phyloP scores from a whole-genome alignment of 2,797 vertebrate genomes.

The Lutjanus argentimaculatus region DNA sequence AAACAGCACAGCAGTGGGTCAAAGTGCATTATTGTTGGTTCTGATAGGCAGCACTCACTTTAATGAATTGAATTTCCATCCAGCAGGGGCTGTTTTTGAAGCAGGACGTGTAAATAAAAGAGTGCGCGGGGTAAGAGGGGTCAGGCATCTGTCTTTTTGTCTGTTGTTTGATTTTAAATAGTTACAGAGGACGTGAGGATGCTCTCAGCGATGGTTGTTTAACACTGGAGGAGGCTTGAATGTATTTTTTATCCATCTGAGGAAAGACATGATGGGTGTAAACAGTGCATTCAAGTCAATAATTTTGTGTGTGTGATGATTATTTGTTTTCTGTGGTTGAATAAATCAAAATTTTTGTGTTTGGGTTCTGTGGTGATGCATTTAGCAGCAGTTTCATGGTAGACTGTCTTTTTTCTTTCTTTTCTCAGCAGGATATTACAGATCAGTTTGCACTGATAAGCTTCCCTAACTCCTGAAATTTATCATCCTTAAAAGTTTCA shows the following conservation, averaged over 20 bases:
- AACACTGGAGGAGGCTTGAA: background rate
- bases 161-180: background rate
- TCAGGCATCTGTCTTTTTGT: background rate
- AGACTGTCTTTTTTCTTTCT: background rate
- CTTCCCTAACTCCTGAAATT: background rate
- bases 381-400: background rate
- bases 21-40: background rate
- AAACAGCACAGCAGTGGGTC: conserved; percentile 9
- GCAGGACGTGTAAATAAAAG: conserved; percentile 14
- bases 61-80: conserved; percentile 35
- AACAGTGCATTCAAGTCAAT: background rate
- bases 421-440: background rate
- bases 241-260: background rate
- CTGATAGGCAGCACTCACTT: conserved; percentile 2
- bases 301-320: background rate
- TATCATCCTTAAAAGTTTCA: background rate
- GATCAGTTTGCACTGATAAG: background rate
- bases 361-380: background rate
- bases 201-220: background rate
- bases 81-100: conserved; percentile 12
- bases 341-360: background rate
- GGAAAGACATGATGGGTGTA: background rate
- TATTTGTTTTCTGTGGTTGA: conserved; percentile 14
- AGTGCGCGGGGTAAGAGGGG: background rate
- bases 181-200: background rate